phyloP scores from a whole-genome alignment of 2,888 invertebrate genomes.

The Agrotis segetum region DNA sequence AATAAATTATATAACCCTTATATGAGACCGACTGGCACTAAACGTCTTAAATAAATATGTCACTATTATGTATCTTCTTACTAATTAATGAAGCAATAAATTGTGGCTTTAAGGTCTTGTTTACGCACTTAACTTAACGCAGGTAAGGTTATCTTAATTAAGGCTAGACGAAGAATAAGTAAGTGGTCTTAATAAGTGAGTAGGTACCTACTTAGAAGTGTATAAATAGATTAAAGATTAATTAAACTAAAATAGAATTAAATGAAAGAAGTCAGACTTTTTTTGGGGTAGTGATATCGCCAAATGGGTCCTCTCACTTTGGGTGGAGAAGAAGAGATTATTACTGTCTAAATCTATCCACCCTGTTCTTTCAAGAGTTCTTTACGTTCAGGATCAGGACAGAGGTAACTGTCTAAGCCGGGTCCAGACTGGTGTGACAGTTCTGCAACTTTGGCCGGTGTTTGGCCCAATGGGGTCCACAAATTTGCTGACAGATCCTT shows the following conservation, averaged over 20 bases:
- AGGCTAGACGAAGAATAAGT: slow-evolving; percentile 24
- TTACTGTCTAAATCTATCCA: too few species aligned
- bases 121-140: slow-evolving; percentile 34
- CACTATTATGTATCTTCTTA: slow-evolving; percentile 23
- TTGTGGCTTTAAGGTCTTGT: slow-evolving; percentile 44
- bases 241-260: background rate
- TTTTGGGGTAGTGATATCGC: too few species aligned
- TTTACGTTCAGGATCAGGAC: too few species aligned
- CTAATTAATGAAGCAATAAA: slow-evolving; percentile 53
- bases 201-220: background rate
- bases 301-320: too few species aligned
- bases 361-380: too few species aligned
- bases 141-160: slow-evolving; percentile 40
- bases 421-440: too few species aligned
- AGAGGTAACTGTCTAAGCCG: too few species aligned
- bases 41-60: slow-evolving; percentile 35
- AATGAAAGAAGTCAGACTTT: background rate
- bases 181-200: slow-evolving; percentile 9
- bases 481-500: too few species aligned
- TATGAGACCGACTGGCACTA: background rate
- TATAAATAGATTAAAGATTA: background rate
- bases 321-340: too few species aligned
- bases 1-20: background rate
- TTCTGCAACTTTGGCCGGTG: too few species aligned
- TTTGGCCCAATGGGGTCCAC: too few species aligned